phyloP scores from a whole-genome alignment of 2,797 vertebrate genomes.

The Sebastes taczanowskii region DNA sequence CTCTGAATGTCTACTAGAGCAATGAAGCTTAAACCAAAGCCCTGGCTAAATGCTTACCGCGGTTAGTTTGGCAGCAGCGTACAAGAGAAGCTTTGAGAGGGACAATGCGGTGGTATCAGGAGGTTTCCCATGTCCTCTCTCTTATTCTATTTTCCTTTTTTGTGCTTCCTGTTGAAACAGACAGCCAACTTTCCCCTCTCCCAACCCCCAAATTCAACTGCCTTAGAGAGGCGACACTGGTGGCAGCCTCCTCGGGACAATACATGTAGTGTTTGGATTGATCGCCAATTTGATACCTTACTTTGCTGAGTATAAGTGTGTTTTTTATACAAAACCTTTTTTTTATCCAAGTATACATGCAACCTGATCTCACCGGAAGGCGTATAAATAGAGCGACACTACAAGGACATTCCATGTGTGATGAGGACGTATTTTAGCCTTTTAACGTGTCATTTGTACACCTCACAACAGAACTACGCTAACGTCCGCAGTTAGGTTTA shows the following conservation, averaged over 20 bases:
- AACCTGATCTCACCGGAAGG: background rate
- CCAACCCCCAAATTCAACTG: slow-evolving; percentile 43
- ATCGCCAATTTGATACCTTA: slow-evolving; percentile 23
- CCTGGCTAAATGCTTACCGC: slow-evolving; percentile 65
- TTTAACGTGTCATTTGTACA: background rate
- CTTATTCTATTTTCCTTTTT: slow-evolving; percentile 60
- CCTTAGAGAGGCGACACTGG: slow-evolving; percentile 57
- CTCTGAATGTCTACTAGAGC: slow-evolving; percentile 68
- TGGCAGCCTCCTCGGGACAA: slow-evolving; percentile 64
- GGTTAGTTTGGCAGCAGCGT: slow-evolving; percentile 73
- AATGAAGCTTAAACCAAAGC: slow-evolving; percentile 69
- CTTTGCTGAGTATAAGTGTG: background rate
- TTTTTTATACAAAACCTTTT: background rate
- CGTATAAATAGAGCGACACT: background rate
- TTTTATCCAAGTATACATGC: background rate
- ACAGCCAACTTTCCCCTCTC: slow-evolving; percentile 59
- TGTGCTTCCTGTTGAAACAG: slow-evolving; percentile 75
- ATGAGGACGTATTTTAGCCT: background rate
- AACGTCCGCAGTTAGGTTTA: too few species aligned
- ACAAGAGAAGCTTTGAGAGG: slow-evolving; percentile 78
- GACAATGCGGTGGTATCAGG: slow-evolving; percentile 71
- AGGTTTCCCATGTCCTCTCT: slow-evolving; percentile 69
- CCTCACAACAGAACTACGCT: background rate
- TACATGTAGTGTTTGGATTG: slow-evolving; percentile 69
- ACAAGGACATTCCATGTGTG: background rate